Evolutionary conservation across 2,113 vertebrate genomes (phyloP).

Genomic region (Podarcis raffonei): DNA sequence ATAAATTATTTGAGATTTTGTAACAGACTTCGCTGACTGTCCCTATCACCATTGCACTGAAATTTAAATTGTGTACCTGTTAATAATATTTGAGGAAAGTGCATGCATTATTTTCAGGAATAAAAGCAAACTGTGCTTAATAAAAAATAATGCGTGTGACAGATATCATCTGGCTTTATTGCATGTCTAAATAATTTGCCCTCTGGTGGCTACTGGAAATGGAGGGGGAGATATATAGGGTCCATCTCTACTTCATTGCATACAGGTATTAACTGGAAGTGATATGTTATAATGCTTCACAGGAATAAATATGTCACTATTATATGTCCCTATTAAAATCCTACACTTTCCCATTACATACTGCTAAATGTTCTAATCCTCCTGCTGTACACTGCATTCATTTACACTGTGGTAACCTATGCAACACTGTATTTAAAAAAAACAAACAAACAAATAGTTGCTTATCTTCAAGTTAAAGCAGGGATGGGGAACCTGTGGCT

Average conservation of each 20-base stretch:
- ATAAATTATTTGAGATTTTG: neutral
- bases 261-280: conserved; percentile 30
- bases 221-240: neutral
- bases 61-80: neutral
- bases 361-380: too few relatives aligned
- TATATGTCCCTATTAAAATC: too few relatives aligned
- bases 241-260: conserved; percentile 11
- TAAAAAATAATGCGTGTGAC: neutral
- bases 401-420: neutral
- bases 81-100: neutral
- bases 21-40: neutral
- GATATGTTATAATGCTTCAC: neutral
- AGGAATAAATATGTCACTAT: too few relatives aligned
- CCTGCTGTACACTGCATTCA: too few relatives aligned
- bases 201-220: conserved; percentile 37
- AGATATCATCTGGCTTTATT: conserved; percentile 12
- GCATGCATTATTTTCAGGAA: conserved; percentile 21
- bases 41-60: neutral
- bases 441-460: neutral
- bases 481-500: neutral
- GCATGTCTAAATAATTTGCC: conserved; percentile 51
- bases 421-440: neutral
- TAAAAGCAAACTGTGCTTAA: conserved; percentile 49
- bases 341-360: too few relatives aligned
- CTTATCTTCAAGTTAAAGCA: neutral